Conservation (phyloP, 2,797 vertebrate species). For the Alfaro cultratus region DNA sequence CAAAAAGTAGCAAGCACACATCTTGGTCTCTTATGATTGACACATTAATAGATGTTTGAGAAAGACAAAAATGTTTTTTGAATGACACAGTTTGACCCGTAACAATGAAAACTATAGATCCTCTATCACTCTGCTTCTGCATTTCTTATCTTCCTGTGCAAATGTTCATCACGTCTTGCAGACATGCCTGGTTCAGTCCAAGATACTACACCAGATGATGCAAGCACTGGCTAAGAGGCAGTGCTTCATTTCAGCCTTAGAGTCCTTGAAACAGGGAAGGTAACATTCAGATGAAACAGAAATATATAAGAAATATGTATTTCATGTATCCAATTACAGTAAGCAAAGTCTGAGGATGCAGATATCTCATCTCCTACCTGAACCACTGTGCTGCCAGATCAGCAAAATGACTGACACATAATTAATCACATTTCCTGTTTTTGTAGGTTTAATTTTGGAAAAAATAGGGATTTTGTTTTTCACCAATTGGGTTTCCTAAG, state of each 20-base stretch:
- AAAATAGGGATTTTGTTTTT: too few relatives aligned
- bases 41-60: not conserved
- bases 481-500: too few relatives aligned
- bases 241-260: constrained; percentile 36
- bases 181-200: constrained; percentile 28
- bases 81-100: not conserved
- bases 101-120: not conserved
- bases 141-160: constrained; percentile 30
- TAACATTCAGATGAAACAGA: not conserved
- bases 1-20: not conserved
- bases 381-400: not conserved
- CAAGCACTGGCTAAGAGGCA: constrained; percentile 45
- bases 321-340: not conserved
- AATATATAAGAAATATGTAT: not conserved
- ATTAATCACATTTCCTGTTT: too few relatives aligned
- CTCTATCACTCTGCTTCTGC: constrained; percentile 8
- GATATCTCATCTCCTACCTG: not conserved
- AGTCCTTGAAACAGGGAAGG: constrained; percentile 11
- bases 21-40: not conserved
- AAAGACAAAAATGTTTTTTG: not conserved
- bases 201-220: constrained; percentile 59
- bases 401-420: not conserved
- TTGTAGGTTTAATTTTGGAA: too few relatives aligned
- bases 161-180: constrained; percentile 34
- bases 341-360: not conserved